A percentile compares a stretch with the other conserved stretches of the same genome.
These are phyloP conservation scores for Cryptoblepharus egeriae DNA, from an alignment of 2,797 vertebrate genomes.

Conservation along the genomic window DNA sequence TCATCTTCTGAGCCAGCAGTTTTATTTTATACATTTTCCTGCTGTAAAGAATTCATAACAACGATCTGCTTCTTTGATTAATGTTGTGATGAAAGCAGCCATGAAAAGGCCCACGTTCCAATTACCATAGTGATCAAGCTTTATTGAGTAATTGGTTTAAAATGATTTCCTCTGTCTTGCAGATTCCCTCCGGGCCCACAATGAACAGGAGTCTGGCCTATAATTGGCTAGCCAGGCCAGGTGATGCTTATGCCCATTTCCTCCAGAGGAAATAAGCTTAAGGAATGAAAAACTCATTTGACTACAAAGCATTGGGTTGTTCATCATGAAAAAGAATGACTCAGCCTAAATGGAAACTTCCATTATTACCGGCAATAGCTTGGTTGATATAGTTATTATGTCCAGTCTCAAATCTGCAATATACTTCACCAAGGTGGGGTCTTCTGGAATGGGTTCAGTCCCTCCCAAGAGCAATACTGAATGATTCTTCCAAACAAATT, in stretches of 20 bases:
- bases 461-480: background rate
- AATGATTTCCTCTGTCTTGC: conserved; percentile 70
- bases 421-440: background rate
- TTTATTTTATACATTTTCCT: conserved; percentile 19
- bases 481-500: background rate
- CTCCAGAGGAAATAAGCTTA: conserved; percentile 73
- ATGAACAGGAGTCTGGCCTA: conserved; percentile 60
- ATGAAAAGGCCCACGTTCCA: conserved; percentile 28
- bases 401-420: background rate
- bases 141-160: conserved; percentile 66
- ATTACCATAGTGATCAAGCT: conserved; percentile 56
- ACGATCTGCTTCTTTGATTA: conserved; percentile 14
- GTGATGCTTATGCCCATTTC: conserved; percentile 67
- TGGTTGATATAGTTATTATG: background rate
- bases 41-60: conserved; percentile 7
- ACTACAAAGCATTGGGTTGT: conserved; percentile 53
- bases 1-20: background rate
- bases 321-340: conserved; percentile 32
- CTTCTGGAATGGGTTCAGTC: background rate
- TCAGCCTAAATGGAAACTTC: conserved; percentile 37
- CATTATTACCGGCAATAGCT: conserved; percentile 14
- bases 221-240: conserved; percentile 60
- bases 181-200: conserved; percentile 65
- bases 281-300: conserved; percentile 59
- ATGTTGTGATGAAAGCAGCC: conserved; percentile 46